A percentile compares a stretch with the other conserved stretches of the same genome.
Conservation (phyloP, 2,113 vertebrate species). For the Leptosomus discolor region DNA sequence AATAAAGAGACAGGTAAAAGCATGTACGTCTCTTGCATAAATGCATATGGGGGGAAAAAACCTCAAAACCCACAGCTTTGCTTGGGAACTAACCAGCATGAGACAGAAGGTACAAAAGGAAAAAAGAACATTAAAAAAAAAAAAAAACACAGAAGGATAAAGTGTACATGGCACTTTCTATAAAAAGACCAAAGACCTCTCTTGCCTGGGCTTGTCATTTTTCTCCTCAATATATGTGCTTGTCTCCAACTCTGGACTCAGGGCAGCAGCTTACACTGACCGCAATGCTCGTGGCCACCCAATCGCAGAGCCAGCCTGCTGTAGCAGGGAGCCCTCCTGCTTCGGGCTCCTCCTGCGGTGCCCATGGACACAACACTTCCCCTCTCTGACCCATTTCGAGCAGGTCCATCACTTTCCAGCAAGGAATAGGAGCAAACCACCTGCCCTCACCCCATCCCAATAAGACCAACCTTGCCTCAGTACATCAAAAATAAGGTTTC, state of each 20-base stretch:
- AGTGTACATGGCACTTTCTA: background rate
- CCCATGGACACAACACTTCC: background rate
- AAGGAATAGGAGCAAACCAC: background rate
- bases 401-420: background rate
- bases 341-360: background rate
- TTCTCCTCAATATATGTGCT: background rate
- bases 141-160: background rate
- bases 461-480: background rate
- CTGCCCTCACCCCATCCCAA: background rate
- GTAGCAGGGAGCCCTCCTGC: too few species aligned
- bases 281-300: accelerated
- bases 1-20: background rate
- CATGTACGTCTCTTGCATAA: background rate
- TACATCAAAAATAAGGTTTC: background rate
- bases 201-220: background rate
- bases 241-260: background rate
- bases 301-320: accelerated
- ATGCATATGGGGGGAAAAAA: accelerated
- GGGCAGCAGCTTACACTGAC: background rate
- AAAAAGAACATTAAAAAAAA: background rate
- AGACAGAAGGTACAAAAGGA: background rate
- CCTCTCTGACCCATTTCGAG: background rate
- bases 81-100: background rate
- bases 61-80: background rate
- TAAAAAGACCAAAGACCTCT: background rate